Evolutionary conservation across 2,113 vertebrate species (phyloP), one percentile per base, ranked within the genome.

Genomic region (Melanocharis versteri): DNA sequence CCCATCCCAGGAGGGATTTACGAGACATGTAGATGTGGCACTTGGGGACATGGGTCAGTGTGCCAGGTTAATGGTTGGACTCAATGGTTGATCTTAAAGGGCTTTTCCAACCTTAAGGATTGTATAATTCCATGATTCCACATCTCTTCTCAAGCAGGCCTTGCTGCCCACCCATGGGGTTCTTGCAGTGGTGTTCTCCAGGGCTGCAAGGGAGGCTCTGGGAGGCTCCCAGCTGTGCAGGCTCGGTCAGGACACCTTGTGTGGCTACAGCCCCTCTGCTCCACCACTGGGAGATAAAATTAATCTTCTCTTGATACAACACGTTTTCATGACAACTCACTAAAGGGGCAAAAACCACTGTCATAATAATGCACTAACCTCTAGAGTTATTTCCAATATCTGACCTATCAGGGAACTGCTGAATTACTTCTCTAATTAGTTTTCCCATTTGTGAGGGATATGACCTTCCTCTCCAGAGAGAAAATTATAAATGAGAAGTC

Each of bases 361-460:
- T 72, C 48, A 60, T 68, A 56, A 86, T 56, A 83, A 91, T 37
- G 39, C 13, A 16, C 42, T 68, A 69, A 91, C 45, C 64, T 94
- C 57, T 57, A 6, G 78, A 76, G 93, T 90, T 91, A 93, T 91
- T 96, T 93, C 92, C 0, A 0, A 22, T 78, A 72, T 87, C 79
- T 83, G 83, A 84, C 78, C 80, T 68, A 92, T 92, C 83, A 69
- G 35, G 56, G 60, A 78, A 71, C 48, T 71, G 51, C 75, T 93
- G 94, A 96, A 82, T 92, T 96, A 95, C 76, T 90, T 84, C 69
- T 92, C 65, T 96, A 93, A 97, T 97, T 96, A 96, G 68, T 79
- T 96, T 94, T 86, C 68, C 62, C 53, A 47, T 83, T 96, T 33
- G 11, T 86, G 68, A 88, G 89, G 90, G 86, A 68, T 77, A 65